These are phyloP conservation scores for Cygnus olor DNA, from an alignment of 2,797 vertebrate genomes.

Conservation along the genomic window DNA sequence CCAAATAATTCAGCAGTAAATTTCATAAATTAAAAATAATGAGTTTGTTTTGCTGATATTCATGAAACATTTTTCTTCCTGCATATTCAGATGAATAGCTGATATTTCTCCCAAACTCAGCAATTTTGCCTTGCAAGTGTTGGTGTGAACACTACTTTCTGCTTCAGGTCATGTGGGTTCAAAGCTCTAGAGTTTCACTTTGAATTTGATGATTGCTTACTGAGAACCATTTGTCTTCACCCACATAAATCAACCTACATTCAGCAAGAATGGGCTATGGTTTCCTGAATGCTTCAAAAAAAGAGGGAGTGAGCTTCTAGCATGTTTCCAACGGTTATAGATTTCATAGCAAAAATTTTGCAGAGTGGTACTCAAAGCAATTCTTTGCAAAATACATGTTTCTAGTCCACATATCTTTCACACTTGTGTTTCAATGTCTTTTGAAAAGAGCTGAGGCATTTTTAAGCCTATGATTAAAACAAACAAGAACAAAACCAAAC, in stretches of 20 bases:
- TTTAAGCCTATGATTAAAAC: background rate
- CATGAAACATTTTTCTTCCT: background rate
- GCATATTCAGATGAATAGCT: background rate
- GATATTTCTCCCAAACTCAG: background rate
- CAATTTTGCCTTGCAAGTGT: conserved; percentile 5
- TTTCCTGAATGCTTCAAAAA: conserved; percentile 8
- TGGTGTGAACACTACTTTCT: conserved; percentile 38
- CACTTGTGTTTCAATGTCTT: background rate
- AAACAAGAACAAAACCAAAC: background rate
- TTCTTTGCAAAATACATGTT: background rate
- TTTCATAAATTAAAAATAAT: background rate
- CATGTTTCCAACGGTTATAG: background rate
- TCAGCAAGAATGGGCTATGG: background rate
- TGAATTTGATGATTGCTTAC: conserved; percentile 52
- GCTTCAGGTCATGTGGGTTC: conserved; percentile 55
- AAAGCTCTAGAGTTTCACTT: conserved; percentile 60
- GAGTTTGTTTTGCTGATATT: background rate
- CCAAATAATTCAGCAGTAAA: background rate
- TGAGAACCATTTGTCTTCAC: conserved; percentile 58
- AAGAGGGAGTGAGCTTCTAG: background rate
- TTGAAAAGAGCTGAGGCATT: background rate
- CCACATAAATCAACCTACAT: conserved; percentile 11
- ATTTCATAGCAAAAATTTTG: background rate
- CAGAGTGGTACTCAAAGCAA: background rate
- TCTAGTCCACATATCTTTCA: background rate